phyloP scores from a whole-genome alignment of 2,888 invertebrate species.

The Camponotus fellah region DNA sequence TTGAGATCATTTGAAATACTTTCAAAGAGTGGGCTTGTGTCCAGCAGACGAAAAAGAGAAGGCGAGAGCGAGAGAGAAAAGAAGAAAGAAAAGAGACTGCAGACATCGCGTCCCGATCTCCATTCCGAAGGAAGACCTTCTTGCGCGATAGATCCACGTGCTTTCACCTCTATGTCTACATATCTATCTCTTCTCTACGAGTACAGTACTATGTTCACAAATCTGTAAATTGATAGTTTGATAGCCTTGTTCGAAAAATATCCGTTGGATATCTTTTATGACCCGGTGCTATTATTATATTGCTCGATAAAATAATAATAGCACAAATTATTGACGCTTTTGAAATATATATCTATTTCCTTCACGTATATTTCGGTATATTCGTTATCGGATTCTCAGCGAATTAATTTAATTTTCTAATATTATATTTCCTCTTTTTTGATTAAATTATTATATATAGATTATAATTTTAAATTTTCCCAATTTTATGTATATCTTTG shows the following conservation, averaged over 20 bases:
- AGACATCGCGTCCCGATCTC: conserved; percentile 77
- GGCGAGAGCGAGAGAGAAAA: conserved; percentile 15
- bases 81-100: conserved; percentile 30
- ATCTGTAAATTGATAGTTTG: conserved; percentile 29
- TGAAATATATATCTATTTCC: conserved; percentile 25
- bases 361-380: neutral
- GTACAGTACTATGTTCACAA: neutral
- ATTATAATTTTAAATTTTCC: neutral
- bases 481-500: neutral
- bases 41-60: conserved; percentile 62
- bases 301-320: conserved; percentile 5
- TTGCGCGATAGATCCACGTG: conserved; percentile 55
- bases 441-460: neutral
- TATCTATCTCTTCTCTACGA: conserved; percentile 1
- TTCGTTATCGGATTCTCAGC: conserved; percentile 3
- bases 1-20: conserved; percentile 78
- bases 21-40: conserved; percentile 81
- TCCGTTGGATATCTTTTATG: neutral
- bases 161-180: conserved; percentile 25
- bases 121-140: conserved; percentile 66
- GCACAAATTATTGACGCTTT: neutral
- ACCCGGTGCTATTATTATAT: neutral
- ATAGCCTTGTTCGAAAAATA: neutral
- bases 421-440: neutral
- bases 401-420: neutral